These are phyloP conservation scores for Hippoglossus hippoglossus DNA, from an alignment of 2,797 vertebrate genomes.

Conservation along the genomic window DNA sequence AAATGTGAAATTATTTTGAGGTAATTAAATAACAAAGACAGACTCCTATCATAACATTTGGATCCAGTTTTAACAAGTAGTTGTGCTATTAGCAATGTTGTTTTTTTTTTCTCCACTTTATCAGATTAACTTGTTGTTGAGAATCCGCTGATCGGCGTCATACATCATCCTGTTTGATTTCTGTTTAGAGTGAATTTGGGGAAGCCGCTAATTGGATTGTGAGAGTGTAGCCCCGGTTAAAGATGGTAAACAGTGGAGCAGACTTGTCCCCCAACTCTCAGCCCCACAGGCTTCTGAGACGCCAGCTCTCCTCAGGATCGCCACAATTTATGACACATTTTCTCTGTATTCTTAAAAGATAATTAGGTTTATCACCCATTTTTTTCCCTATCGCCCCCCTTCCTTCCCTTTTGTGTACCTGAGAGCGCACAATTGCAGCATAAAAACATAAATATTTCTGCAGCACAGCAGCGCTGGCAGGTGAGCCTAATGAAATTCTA, in stretches of 20 bases:
- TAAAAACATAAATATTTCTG: conserved; percentile 85
- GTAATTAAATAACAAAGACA: conserved; percentile 78
- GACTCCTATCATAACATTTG: conserved; percentile 69
- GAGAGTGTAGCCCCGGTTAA: conserved; percentile 71
- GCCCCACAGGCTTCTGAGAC: conserved; percentile 65
- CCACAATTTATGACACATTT: conserved; percentile 78
- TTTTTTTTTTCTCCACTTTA: conserved; percentile 45
- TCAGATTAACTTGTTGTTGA: conserved; percentile 71
- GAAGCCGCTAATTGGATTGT: conserved; percentile 77
- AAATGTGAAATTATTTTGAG: conserved; percentile 65
- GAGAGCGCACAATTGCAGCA: conserved; percentile 74
- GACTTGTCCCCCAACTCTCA: conserved; percentile 65
- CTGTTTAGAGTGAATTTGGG: conserved; percentile 72
- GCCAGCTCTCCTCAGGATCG: conserved; percentile 71
- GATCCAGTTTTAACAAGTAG: conserved; percentile 69
- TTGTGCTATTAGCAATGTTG: conserved; percentile 71
- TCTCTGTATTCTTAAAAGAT: conserved; percentile 81
- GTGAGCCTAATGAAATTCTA: conserved; percentile 86
- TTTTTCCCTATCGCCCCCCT: conserved; percentile 31
- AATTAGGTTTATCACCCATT: conserved; percentile 80
- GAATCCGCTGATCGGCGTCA: conserved; percentile 69
- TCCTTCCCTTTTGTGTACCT: conserved; percentile 76
- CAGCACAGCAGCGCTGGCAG: conserved; percentile 80
- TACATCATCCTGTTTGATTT: conserved; percentile 81
- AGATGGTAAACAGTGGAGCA: conserved; percentile 73